Base-by-base conservation (phyloP, 1,140 invertebrate species). In the Drosophila mauritiana region DNA sequence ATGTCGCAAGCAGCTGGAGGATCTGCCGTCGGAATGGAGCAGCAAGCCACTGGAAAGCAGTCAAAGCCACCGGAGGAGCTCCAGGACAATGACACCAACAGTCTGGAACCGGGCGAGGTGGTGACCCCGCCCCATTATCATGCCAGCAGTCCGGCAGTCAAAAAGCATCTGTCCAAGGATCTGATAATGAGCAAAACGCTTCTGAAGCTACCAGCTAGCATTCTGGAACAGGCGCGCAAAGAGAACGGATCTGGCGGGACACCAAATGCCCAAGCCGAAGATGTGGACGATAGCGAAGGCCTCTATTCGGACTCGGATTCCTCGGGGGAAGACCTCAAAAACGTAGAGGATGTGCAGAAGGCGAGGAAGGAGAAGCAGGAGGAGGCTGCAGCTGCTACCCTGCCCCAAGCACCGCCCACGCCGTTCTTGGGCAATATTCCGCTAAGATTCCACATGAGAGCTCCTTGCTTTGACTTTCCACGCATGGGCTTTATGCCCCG, bases 61-160 rank as follows among this genome's bases (percentile, higher is more conserved):
- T 11, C 15, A 12, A 45, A 46, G 42, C 59, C 48, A 15, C 39
- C 55, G 22, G 56, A 45, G 31, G 57, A 52, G 20, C 51, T 79
- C 55, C 81, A 84, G 46, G 85, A 85, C 46, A 77, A 75, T 7
- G 90, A 91, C 37, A 88, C 75, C 43, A 91, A 83, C 45, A 88
- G 81, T 13, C 59, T 92, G 46, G 91, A 92, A 45, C 91, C 91
- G 12, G 91, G 91, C n/a, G 91, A 92, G 25, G 67, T 92, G 5
- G 78, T 90, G 42, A 92, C 91, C 25, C 91, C 91, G 22, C 91
- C 91, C 11, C 90, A 85, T 63, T 65, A 75, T 27, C 48, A 54
- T 31, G 40, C 39, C 12, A 46, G 48, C 1, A 79, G 80, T 62
- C 78, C 62, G 0, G 57, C 52, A 4, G 40, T 48, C 11, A 83